phyloP scores from a whole-genome alignment of 2,113 vertebrate genomes.

The Hypanus sabinus region DNA sequence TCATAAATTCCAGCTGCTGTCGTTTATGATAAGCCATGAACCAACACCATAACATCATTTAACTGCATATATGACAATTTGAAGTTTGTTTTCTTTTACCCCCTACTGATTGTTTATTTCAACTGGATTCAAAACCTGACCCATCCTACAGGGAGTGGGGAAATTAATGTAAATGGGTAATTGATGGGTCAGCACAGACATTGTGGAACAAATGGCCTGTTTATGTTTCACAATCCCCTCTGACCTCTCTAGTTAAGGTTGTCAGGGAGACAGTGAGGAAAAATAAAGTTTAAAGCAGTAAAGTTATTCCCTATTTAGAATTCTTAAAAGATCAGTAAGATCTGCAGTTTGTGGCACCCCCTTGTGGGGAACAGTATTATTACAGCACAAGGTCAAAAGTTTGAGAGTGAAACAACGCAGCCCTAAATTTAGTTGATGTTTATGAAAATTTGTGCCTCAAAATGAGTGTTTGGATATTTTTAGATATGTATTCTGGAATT shows the following conservation, averaged over 20 bases:
- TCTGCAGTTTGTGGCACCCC: conserved; percentile 16
- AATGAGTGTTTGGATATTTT: background rate
- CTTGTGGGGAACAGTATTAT: background rate
- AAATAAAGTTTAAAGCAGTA: background rate
- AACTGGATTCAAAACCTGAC: background rate
- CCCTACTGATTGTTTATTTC: background rate
- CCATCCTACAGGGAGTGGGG: no score
- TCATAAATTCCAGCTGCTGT: background rate
- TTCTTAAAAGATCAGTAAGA: background rate
- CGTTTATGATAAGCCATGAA: background rate
- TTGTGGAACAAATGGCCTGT: no score
- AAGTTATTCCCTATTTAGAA: background rate
- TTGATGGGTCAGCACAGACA: no score
- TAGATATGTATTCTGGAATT: background rate
- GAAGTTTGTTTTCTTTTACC: background rate
- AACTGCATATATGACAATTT: background rate
- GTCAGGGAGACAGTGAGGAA: background rate
- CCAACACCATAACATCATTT: background rate
- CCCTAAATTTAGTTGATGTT: background rate
- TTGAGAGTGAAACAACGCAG: no score
- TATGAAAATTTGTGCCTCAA: background rate
- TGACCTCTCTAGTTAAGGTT: background rate
- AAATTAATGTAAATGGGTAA: no score
- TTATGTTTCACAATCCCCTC: no score
- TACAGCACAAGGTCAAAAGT: background rate